Evolutionary conservation across 2,888 invertebrate species (phyloP).

Genomic region (Epinotia demarniana): DNA sequence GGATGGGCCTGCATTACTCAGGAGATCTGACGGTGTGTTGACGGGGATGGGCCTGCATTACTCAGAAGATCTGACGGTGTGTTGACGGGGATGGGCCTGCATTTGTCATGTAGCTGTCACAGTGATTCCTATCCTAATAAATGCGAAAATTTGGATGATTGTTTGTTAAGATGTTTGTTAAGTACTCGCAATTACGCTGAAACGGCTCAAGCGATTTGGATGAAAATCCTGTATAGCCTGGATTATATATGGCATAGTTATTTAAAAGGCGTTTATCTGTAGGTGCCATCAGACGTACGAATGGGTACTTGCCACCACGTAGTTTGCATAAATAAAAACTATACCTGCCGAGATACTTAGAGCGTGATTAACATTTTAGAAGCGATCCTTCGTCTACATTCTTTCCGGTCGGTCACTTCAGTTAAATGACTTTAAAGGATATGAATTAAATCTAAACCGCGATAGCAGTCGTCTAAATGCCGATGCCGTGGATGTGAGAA

Average conservation of each 20-base stretch:
- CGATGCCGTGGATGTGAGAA: slow-evolving; percentile 33
- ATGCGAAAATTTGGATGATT: no score
- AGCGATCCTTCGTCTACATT: slow-evolving; percentile 18
- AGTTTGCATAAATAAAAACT: not conserved
- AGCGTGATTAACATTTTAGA: not conserved
- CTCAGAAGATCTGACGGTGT: no score
- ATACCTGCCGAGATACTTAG: not conserved
- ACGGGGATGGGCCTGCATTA: no score
- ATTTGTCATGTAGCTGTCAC: not conserved
- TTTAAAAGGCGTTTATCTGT: no score
- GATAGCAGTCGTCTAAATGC: slow-evolving; percentile 33
- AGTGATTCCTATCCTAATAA: not conserved
- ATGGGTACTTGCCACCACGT: not conserved
- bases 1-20: no score
- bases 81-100: no score
- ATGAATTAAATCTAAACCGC: slow-evolving; percentile 39
- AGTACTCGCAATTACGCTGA: no score
- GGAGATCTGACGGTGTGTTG: no score
- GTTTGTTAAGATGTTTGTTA: no score
- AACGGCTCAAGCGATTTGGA: no score
- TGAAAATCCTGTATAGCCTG: no score
- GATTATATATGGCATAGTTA: no score
- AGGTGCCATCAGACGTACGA: not conserved
- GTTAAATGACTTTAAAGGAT: slow-evolving; percentile 36
- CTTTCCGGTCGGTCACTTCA: slow-evolving; percentile 17